These are phyloP conservation scores for Oligia fasciuncula DNA, from an alignment of 2,888 invertebrate species.

Conservation along the genomic window DNA sequence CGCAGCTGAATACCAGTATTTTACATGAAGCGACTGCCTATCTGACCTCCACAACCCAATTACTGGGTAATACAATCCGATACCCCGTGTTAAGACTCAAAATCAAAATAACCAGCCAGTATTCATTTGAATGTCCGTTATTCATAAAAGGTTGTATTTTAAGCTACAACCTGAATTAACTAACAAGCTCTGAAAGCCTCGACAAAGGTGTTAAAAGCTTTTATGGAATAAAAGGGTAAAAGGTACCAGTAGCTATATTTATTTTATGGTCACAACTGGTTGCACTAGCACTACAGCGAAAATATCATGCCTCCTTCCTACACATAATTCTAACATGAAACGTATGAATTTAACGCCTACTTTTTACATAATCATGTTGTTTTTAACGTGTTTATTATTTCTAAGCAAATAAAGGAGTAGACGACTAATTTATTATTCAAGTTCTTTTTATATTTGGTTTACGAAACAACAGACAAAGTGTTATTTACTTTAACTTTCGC, in stretches of 20 bases:
- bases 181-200: slow-evolving; percentile 45
- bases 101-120: slow-evolving; percentile 4
- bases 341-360: slow-evolving; percentile 6
- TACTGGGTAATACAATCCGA: no score
- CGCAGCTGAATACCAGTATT: no score
- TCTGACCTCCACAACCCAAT: no score
- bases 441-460: slow-evolving; percentile 30
- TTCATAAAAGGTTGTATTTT: slow-evolving; percentile 35
- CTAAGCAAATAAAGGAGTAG: slow-evolving; percentile 27
- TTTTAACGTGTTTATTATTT: slow-evolving; percentile 9
- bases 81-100: no score
- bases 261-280: slow-evolving; percentile 27
- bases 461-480: slow-evolving; percentile 16
- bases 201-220: slow-evolving; percentile 57
- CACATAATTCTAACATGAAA: slow-evolving; percentile 13
- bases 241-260: slow-evolving; percentile 35
- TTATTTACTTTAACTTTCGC: slow-evolving; percentile 42
- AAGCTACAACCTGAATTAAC: slow-evolving; percentile 39
- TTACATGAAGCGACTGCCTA: no score
- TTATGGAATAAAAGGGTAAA: slow-evolving; percentile 48
- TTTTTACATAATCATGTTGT: slow-evolving; percentile 41
- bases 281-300: slow-evolving; percentile 4
- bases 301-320: slow-evolving; percentile 13
- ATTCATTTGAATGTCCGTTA: slow-evolving; percentile 13
- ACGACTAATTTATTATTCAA: slow-evolving; percentile 28